Evolutionary conservation across 2,888 invertebrate species (phyloP).

Genomic region (Oligia strigilis): DNA sequence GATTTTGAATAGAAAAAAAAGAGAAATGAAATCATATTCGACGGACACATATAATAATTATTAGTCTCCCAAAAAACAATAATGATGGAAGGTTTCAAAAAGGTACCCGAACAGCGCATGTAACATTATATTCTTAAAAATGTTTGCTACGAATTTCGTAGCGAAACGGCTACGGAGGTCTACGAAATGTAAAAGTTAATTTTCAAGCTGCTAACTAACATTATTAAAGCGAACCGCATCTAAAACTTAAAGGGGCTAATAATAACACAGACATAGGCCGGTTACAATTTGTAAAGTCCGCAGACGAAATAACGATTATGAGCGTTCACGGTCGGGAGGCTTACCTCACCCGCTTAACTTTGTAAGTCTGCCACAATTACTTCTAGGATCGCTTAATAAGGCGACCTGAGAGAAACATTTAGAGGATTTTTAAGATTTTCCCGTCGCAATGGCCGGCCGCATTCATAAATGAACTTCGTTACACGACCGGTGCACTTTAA

Average conservation of each 20-base stretch:
- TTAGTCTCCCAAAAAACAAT: neutral
- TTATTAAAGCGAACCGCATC: conserved; percentile 50
- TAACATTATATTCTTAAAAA: conserved; percentile 3
- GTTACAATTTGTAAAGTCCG: conserved; percentile 87
- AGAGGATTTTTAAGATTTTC: conserved; percentile 83
- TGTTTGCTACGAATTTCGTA: conserved; percentile 24
- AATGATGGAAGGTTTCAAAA: neutral
- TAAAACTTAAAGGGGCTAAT: conserved; percentile 67
- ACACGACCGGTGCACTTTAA: conserved; percentile 80
- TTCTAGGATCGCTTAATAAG: conserved; percentile 86
- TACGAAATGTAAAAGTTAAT: conserved; percentile 43
- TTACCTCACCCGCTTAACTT: conserved; percentile 87
- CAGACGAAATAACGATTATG: conserved; percentile 90
- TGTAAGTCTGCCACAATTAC: conserved; percentile 88
- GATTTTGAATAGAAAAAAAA: neutral
- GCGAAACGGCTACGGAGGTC: conserved; percentile 44
- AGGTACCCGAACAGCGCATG: too few relatives aligned
- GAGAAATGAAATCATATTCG: neutral
- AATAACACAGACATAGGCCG: conserved; percentile 72
- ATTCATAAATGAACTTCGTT: conserved; percentile 78
- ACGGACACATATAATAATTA: neutral
- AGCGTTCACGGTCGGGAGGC: conserved; percentile 80
- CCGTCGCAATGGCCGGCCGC: conserved; percentile 68
- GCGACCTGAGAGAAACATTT: conserved; percentile 80
- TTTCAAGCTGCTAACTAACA: conserved; percentile 36